A percentile compares a stretch with the other conserved stretches of the same genome.
phyloP scores from a whole-genome alignment of 2,113 vertebrate genomes.

The Podilymbus podiceps region DNA sequence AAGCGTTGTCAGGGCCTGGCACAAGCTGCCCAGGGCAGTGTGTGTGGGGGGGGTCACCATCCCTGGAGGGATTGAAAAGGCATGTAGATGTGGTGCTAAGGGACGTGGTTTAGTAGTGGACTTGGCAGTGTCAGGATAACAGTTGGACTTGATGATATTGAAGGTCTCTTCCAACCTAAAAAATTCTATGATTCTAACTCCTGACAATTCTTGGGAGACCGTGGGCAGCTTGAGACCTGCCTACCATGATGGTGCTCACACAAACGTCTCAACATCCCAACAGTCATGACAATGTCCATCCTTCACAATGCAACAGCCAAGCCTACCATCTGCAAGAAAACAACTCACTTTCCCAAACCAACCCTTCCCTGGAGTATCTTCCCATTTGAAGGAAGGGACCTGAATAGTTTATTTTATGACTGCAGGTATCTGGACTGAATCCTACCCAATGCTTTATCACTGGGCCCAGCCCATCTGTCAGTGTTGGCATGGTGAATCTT shows the following conservation, averaged over 20 bases:
- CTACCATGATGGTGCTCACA: neutral
- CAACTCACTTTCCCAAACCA: neutral
- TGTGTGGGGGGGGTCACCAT: too few relatives aligned
- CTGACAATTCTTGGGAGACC: neutral
- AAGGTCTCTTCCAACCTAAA: too few relatives aligned
- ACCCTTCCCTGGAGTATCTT: neutral
- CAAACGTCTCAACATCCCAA: neutral
- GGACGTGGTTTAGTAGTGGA: too few relatives aligned
- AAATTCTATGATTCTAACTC: neutral
- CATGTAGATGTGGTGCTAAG: too few relatives aligned
- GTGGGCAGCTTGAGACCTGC: neutral
- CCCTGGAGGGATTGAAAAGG: too few relatives aligned
- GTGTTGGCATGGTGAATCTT: neutral
- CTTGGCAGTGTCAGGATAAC: too few relatives aligned
- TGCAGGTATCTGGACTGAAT: neutral
- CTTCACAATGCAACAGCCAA: neutral
- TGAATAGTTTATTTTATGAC: neutral
- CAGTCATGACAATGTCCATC: rapidly evolving
- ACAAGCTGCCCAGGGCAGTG: too few relatives aligned
- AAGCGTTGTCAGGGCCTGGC: too few relatives aligned
- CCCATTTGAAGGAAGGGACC: neutral
- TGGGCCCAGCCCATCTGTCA: neutral
- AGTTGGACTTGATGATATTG: too few relatives aligned
- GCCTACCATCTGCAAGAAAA: rapidly evolving
- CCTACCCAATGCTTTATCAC: neutral